A percentile compares a stretch with the other conserved stretches of the same genome.
phyloP scores from a whole-genome alignment of 2,797 vertebrate genomes.

The Eulemur coronatus region DNA sequence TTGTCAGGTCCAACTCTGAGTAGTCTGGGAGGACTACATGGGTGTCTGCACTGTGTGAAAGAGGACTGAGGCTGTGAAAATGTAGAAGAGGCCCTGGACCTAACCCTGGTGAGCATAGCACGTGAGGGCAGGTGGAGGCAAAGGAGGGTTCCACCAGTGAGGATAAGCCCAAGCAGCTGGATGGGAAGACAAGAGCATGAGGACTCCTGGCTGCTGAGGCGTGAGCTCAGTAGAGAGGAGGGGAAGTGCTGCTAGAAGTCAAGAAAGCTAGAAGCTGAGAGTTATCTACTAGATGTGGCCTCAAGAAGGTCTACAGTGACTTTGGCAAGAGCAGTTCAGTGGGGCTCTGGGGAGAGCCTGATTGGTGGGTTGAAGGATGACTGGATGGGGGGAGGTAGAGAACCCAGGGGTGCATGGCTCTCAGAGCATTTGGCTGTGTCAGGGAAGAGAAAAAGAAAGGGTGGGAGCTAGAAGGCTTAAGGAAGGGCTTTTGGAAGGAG shows the following conservation, averaged over 20 bases:
- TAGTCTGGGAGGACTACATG: neutral
- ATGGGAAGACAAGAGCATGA: neutral
- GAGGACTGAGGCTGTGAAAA: neutral
- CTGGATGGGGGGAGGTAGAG: neutral
- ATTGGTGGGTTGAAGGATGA: neutral
- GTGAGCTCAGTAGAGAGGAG: no score
- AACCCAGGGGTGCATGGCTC: neutral
- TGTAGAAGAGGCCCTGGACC: neutral
- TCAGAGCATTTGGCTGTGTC: neutral
- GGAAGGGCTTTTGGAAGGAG: neutral
- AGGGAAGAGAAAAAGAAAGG: neutral
- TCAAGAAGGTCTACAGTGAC: neutral
- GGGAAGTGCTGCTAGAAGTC: neutral
- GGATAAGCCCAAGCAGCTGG: rapidly evolving
- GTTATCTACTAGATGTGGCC: neutral
- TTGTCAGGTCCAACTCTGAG: neutral
- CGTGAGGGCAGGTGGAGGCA: neutral
- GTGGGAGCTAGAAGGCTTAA: neutral
- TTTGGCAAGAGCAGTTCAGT: neutral
- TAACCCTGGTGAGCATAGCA: neutral
- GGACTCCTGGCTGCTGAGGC: neutral
- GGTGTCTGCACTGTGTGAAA: neutral
- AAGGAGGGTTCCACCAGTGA: neutral
- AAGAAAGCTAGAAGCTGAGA: neutral
- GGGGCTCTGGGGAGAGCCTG: neutral